These are phyloP conservation scores for Tachina fera DNA, from an alignment of 2,888 invertebrate species.

Conservation along the genomic window DNA sequence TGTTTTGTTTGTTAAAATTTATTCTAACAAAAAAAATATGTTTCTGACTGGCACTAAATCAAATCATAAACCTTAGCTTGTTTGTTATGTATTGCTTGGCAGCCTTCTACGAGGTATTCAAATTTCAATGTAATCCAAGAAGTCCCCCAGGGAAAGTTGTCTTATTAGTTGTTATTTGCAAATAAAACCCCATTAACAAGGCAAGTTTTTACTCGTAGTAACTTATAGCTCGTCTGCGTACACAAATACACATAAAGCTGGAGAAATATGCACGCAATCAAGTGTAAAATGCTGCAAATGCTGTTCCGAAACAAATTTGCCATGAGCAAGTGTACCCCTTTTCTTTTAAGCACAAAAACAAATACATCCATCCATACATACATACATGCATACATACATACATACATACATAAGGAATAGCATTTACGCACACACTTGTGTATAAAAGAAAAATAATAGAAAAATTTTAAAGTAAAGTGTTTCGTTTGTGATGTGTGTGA, in stretches of 20 bases:
- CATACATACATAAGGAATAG: neutral
- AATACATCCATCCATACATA: neutral
- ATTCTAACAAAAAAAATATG: neutral
- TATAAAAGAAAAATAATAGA: neutral
- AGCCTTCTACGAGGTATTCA: slow-evolving; percentile 14
- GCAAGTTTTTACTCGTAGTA: neutral
- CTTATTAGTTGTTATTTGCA: slow-evolving; percentile 47
- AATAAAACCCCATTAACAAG: slow-evolving; percentile 29
- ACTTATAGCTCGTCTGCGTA: neutral
- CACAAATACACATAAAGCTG: neutral
- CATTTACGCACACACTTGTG: neutral
- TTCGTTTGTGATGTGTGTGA: neutral
- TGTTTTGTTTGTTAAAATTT: neutral
- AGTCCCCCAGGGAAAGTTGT: slow-evolving; percentile 13
- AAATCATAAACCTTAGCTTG: neutral
- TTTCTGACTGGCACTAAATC: neutral
- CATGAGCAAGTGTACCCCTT: slow-evolving; percentile 16
- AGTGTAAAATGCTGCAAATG: slow-evolving; percentile 41
- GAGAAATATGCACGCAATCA: slow-evolving; percentile 37
- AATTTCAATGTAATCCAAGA: slow-evolving; percentile 40
- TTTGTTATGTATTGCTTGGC: neutral
- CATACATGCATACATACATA: neutral
- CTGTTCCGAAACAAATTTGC: slow-evolving; percentile 29
- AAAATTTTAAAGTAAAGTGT: neutral
- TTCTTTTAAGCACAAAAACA: neutral